Conservation (phyloP, 2,113 vertebrate species). For the Misgurnus anguillicaudatus region DNA sequence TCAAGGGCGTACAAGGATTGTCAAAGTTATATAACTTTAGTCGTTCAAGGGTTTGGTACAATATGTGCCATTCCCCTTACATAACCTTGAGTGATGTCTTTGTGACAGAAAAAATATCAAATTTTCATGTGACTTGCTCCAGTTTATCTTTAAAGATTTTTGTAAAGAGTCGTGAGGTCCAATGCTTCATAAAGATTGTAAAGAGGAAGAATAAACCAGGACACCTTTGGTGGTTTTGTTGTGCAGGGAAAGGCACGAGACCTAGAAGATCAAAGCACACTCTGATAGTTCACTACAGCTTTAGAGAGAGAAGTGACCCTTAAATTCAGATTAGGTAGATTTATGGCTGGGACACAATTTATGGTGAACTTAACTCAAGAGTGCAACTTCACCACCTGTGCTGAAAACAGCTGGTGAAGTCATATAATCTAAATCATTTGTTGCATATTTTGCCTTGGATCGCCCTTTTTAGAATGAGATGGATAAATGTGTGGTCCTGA, state of each 20-base stretch:
- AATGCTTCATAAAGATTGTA: too few relatives aligned
- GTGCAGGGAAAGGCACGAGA: too few relatives aligned
- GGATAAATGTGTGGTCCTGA: background rate
- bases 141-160: too few relatives aligned
- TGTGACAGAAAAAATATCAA: too few relatives aligned
- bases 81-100: too few relatives aligned
- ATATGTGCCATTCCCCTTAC: background rate
- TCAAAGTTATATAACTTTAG: background rate
- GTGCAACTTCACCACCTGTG: background rate
- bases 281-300: background rate
- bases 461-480: background rate
- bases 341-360: background rate
- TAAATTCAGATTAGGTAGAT: background rate
- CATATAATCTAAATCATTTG: background rate
- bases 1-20: constrained; percentile 33
- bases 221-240: too few relatives aligned
- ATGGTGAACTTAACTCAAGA: background rate
- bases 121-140: background rate
- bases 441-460: too few relatives aligned
- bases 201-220: too few relatives aligned
- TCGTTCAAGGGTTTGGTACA: too few relatives aligned
- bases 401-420: background rate
- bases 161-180: too few relatives aligned
- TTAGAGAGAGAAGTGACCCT: background rate
- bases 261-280: background rate